Evolutionary conservation across 2,888 invertebrate genomes (phyloP), one percentile per base, ranked within the genome.

Genomic region (Carabus problematicus): DNA sequence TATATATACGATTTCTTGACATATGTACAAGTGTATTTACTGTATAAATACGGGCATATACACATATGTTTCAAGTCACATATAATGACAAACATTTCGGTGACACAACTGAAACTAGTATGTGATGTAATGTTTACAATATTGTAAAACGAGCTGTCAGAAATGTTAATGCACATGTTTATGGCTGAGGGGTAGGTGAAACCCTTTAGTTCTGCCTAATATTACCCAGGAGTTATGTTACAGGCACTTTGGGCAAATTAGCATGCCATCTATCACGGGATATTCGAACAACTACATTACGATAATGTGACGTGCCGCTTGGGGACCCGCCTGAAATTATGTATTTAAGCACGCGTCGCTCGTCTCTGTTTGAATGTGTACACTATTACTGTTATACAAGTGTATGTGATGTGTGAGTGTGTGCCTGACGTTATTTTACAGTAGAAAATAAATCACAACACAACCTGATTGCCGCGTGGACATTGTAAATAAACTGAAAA

Each of bases 271-370:
- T 69, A 69, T 69, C 69, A 66, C 59, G 47, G 47, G 47, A 66
- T 69, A 69, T 62, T 69, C 69, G 69, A 69, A 69, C 67, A 67
- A 67, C 67, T 67, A 60, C 54, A 67, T 69, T 69, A 69, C 69
- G 55, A 69, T 69, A 62, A 69, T 69, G 56, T 62, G 62, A 62
- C 62, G 62, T 40, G 69, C 12, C 69, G 69, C 56, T 45, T 16
- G 16, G 69, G 69, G 69, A 69, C 42, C 56, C 19, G 40, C 61
- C 62, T 62, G 54, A 62, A 69, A 69, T 69, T 69, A 69, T 40
- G 29, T 39, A 52, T 49, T 42, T 68, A 61, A 68, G 60, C 67
- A 43, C 11, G 41, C 7, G 45, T 3, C 7, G 12, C 3, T 6
- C 42, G 42, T 45, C n/a, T 12, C 11, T 45, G 45, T 12, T 3